Conservation (phyloP, 2,113 vertebrate species). For the Gasterosteus nipponicus region DNA sequence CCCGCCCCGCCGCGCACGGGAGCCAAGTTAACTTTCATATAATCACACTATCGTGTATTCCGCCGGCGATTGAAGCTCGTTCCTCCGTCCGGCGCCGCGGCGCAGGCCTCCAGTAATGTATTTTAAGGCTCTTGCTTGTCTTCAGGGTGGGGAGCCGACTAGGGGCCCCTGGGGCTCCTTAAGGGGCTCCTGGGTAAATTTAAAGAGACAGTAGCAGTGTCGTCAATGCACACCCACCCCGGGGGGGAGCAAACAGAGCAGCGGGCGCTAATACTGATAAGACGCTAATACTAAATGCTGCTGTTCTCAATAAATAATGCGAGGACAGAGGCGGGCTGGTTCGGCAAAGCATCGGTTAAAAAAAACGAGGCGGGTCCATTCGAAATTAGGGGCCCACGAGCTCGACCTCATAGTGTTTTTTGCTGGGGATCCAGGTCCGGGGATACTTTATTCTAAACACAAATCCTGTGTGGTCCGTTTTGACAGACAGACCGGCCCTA, state of each 20-base stretch:
- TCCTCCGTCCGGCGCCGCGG: slow-evolving; percentile 59
- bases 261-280: slow-evolving; percentile 62
- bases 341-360: slow-evolving; percentile 35
- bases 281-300: slow-evolving; percentile 49
- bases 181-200: slow-evolving; percentile 98
- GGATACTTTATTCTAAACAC: neutral
- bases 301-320: slow-evolving; percentile 32
- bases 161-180: slow-evolving; percentile 97
- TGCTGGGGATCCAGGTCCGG: neutral
- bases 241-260: slow-evolving; percentile 44
- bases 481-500: neutral
- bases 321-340: neutral
- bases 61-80: slow-evolving; percentile 46
- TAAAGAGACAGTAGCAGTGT: slow-evolving; percentile 92
- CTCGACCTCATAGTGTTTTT: neutral
- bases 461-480: neutral
- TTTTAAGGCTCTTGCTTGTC: slow-evolving; percentile 85
- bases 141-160: slow-evolving; percentile 92
- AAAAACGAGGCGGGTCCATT: slow-evolving; percentile 18
- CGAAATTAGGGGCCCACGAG: slow-evolving; percentile 38
- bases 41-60: slow-evolving; percentile 52
- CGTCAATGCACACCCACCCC: slow-evolving; percentile 70
- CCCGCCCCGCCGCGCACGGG: slow-evolving; percentile 64
- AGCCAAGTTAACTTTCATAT: slow-evolving; percentile 82
- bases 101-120: slow-evolving; percentile 79